Evolutionary conservation across 2,113 vertebrate species (phyloP), one percentile per base, ranked within the genome.

Genomic region (Oryzias curvinotus): DNA sequence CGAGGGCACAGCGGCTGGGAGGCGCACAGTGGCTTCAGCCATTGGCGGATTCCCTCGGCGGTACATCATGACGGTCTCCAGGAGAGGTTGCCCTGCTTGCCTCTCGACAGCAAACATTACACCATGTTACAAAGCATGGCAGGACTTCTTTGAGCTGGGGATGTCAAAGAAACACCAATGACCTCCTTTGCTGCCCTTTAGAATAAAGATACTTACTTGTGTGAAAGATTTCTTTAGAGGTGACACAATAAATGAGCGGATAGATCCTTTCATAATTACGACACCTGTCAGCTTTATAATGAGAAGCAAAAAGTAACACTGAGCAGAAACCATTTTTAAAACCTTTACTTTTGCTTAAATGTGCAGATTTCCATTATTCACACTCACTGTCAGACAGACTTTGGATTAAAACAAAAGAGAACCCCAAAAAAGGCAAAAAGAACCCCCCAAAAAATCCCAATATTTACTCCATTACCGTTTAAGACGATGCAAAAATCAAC

Each of bases 251-350:
- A 95, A 93, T 86, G 86, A 95, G 93, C 94, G 91, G 91, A 90
- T 92, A 92, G 92, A 94, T 94, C 87, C 83, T 67, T 85, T 87
- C 83, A 89, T 88, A 86, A 82, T 88, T 87, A 87, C 85, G 87
- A 89, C 82, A 73, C 82, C 66, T 17, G 75, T 64, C 65, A 57
- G 71, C 75, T 12, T 36, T 12, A 36, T 36, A 3, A 10, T 36
- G 36, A 36, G 36, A 3, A 36, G 10, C 12, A 8, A 10, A 36
- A 36, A 36, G 2, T 12, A 36, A 36, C 5, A 36, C 10, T 12
- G 10, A 36, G 36, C 8, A 36, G 36, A 36, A 36, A 36, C 36
- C 36, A 68, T 47, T 45, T 54, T 19, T 62, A n/a, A 76, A 75
- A 66, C 74, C 61, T 57, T 70, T 75, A 57, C 71, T 71, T 86